Evolutionary conservation across 2,113 vertebrate genomes (phyloP), one percentile per base, ranked within the genome.

Genomic region (Cavia porcellus): DNA sequence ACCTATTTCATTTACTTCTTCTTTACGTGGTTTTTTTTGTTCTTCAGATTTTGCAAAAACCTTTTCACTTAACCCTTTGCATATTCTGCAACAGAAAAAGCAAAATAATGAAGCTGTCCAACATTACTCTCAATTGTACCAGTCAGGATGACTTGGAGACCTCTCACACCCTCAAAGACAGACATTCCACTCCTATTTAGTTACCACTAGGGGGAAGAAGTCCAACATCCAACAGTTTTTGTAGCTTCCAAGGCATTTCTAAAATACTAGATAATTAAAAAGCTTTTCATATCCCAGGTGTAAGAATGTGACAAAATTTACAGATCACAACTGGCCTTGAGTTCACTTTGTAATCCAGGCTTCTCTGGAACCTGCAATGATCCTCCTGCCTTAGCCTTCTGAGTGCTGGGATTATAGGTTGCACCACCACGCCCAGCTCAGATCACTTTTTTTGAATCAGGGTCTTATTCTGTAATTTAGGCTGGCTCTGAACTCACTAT

Each of bases 51-150:
- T 99, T 93, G 97, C 97, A 97, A 99, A 98, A 70, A 99, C 96
- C 98, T 98, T 99, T 95, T 99, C 99, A 95, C 98, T 99, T 82
- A 99, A 98, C 30, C 98, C 98, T 97, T 99, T 99, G 4, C 99
- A 99, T 98, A 99, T 99, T 97, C 99, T 99, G 97, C 86, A 90
- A 92, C 96, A 98, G 82, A 96, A 83, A 96, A 50, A 97, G 96
- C 81, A 7, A 90, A 85, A 57, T 81, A 92, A 88, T 5, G 50
- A 82, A 81, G 90, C 14, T n/a, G 2, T 5, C 38, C 5, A 17
- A 5, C 8, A 64, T 3, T 64, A 4, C 47, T 55, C 22, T 80
- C 64, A 25, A 14, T n/a, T 42, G 35, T 47, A 25, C 32, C 30
- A 9, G n/a, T 8, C 45, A 42, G 3, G 5, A n/a, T 13, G 20